phyloP scores from a whole-genome alignment of 2,797 vertebrate genomes.

The Chiroxiphia lanceolata region DNA sequence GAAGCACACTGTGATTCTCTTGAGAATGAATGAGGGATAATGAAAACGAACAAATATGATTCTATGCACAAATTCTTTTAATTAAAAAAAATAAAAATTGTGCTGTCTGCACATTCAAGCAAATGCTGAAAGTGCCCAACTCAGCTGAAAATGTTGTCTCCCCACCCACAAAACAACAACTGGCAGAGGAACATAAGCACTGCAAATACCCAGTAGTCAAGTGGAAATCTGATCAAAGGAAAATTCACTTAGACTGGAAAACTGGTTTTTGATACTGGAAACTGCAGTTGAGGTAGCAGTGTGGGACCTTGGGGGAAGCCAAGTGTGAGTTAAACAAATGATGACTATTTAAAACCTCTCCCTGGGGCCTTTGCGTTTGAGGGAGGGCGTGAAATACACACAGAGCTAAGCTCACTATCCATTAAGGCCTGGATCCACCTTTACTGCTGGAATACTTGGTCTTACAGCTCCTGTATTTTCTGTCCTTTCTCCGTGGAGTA shows the following conservation, averaged over 20 bases:
- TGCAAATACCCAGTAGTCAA: not conserved
- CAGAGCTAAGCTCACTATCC: not conserved
- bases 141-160: not conserved
- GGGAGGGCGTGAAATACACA: not conserved
- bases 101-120: not conserved
- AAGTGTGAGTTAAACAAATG: not conserved
- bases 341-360: not conserved
- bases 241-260: not conserved
- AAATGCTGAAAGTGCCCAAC: not conserved
- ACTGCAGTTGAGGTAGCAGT: not conserved
- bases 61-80: not conserved
- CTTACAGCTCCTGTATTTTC: not conserved
- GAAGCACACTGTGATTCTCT: not conserved
- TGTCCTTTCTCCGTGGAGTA: not conserved
- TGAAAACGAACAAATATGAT: not conserved
- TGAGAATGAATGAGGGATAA: not conserved
- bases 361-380: not conserved
- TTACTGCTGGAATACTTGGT: not conserved
- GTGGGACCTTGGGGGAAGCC: not conserved
- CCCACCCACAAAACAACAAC: not conserved
- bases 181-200: not conserved
- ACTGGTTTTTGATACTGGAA: not conserved
- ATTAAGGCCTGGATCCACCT: not conserved
- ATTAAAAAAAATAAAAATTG: not conserved
- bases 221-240: not conserved